Percentiles rank a stretch among this genome's conserved stretches.
Conservation (phyloP, 2,113 vertebrate genomes). For the Gopherus evgoodei region DNA sequence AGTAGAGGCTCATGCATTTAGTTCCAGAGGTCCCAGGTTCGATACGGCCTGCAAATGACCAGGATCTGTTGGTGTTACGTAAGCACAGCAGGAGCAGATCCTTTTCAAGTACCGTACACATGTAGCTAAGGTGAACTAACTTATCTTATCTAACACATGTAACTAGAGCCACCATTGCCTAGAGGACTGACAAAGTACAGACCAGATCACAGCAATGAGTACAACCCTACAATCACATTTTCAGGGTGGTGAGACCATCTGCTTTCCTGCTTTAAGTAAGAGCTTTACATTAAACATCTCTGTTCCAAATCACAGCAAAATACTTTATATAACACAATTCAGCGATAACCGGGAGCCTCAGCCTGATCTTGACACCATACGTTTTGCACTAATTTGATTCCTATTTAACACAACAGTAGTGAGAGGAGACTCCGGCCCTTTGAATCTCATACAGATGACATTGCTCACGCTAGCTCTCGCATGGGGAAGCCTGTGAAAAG, state of each 20-base stretch:
- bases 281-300: neutral
- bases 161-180: neutral
- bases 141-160: neutral
- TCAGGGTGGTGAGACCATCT: neutral
- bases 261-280: neutral
- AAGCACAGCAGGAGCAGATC: neutral
- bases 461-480: slow-evolving; percentile 16
- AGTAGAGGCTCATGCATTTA: too few species aligned
- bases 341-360: neutral
- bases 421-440: neutral
- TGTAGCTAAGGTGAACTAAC: neutral
- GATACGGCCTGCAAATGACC: too few species aligned
- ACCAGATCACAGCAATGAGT: neutral
- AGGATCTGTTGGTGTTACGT: neutral
- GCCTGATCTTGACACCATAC: neutral
- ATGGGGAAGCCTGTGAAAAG: slow-evolving; percentile 7
- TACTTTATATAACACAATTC: neutral
- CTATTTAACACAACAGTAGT: neutral
- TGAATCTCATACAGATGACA: neutral
- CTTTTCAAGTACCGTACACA: neutral
- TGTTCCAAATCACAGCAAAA: neutral
- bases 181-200: neutral
- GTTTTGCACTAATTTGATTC: neutral
- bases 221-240: neutral
- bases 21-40: too few species aligned